Evolutionary conservation across 2,797 vertebrate genomes (phyloP), one percentile per base, ranked within the genome.

Genomic region (Menidia menidia): DNA sequence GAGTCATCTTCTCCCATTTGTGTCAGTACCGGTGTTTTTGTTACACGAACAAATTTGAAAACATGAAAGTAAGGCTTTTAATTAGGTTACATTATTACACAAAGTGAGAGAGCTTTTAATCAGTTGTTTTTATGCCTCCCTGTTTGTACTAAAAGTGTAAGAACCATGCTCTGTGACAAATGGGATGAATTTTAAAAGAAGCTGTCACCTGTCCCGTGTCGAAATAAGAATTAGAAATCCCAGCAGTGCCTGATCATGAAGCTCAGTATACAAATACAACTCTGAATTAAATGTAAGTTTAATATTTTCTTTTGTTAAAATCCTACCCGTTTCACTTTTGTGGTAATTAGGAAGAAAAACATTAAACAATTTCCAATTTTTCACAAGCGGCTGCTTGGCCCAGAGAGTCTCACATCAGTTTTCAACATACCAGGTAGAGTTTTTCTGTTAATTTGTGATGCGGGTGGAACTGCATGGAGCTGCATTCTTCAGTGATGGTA

Each of bases 141-240:
- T 75, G 51, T 75, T 78, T 63, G 60, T 68, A 75, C 63, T 47
- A n/a, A 71, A 70, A 77, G 77, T 35, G 71, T 50, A 64, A 74
- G 59, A 77, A 19, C 30, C 60, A 61, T 47, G 48, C 73, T 81
- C 69, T 68, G 58, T 33, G 60, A 76, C 63, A 64, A 68, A 58
- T 68, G 70, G 70, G 64, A 60, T 75, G 73, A 87, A 83, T 88
- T 73, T 68, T 75, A 68, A 87, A 76, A 25, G 25, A 25, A 32
- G 35, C 3, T 1, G 25, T 60, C 16, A 25, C 33, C 43, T 44
- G 60, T 66, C 65, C 42, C 4, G 35, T 65, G 73, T 69, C 71
- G 80, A 47, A 72, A 69, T 51, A 68, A 50, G 61, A 79, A 70
- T 70, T 60, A 58, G 31, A 57, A 18, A 68, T 62, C 63, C 65